Percentiles rank a stretch among this genome's conserved stretches.
phyloP scores from a whole-genome alignment of 2,888 invertebrate species.

The Ormyrus labotus region DNA sequence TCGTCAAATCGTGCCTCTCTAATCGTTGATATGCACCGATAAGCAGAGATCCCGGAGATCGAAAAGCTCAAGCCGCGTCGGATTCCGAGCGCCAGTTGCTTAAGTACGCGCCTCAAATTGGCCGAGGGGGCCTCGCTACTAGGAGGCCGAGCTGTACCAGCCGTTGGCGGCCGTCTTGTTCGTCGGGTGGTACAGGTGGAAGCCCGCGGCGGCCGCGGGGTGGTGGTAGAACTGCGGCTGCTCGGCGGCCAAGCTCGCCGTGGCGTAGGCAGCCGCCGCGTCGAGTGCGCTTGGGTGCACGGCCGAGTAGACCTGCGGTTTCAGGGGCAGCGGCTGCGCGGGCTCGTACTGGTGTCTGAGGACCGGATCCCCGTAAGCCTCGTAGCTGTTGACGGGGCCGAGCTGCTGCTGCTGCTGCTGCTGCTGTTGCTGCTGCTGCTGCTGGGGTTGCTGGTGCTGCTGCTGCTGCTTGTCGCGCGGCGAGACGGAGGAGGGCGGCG shows the following conservation, averaged over 20 bases:
- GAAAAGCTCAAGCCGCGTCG: background rate
- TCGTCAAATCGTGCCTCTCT: background rate
- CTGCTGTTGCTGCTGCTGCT: slow-evolving; percentile 77
- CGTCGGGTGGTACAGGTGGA: slow-evolving; percentile 90
- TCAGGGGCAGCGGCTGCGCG: slow-evolving; percentile 85
- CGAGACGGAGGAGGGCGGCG: slow-evolving; percentile 97
- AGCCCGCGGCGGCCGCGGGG: slow-evolving; percentile 82
- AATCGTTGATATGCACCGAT: slow-evolving; percentile 29
- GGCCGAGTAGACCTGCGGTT: slow-evolving; percentile 91
- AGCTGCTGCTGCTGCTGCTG: slow-evolving; percentile 78
- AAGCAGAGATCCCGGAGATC: slow-evolving; percentile 1
- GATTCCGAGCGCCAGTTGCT: slow-evolving; percentile 55
- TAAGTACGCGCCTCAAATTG: slow-evolving; percentile 70
- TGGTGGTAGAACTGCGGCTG: slow-evolving; percentile 92
- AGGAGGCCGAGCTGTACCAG: slow-evolving; percentile 89
- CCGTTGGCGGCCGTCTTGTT: slow-evolving; percentile 85
- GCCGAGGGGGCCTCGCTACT: slow-evolving; percentile 73
- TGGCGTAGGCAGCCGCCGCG: slow-evolving; percentile 81
- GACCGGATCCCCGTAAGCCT: slow-evolving; percentile 76
- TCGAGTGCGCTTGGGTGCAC: slow-evolving; percentile 77
- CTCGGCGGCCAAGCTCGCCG: slow-evolving; percentile 80
- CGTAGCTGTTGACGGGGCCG: slow-evolving; percentile 80
- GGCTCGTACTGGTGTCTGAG: slow-evolving; percentile 78
- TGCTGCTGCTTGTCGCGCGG: slow-evolving; percentile 90
- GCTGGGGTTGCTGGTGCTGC: slow-evolving; percentile 77